Conservation (phyloP, 2,797 vertebrate genomes). For the Choloepus didactylus region DNA sequence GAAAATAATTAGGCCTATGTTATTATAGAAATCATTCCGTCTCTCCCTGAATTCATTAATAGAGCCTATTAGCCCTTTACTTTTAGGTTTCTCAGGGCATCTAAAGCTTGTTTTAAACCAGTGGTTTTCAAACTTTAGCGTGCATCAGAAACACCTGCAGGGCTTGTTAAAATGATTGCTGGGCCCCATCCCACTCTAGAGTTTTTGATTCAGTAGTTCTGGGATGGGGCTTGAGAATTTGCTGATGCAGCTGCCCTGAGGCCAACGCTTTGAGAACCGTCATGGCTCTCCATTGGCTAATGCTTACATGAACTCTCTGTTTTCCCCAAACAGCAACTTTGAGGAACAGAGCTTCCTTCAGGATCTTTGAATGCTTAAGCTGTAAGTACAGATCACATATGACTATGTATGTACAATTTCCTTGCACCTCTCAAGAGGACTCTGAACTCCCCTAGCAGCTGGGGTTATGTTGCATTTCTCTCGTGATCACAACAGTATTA, state of each 20-base stretch:
- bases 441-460: background rate
- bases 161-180: conserved; percentile 17
- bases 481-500: background rate
- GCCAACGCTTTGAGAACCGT: background rate
- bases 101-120: conserved; percentile 46
- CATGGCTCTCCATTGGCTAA: conserved; percentile 6
- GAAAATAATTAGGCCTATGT: background rate
- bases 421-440: background rate
- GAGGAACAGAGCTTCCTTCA: conserved; percentile 2
- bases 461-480: background rate
- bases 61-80: background rate
- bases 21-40: conserved; percentile 6
- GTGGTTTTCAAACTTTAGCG: background rate
- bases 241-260: background rate
- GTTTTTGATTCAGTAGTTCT: conserved; percentile 25
- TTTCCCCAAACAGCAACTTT: background rate
- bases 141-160: background rate
- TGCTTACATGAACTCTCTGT: background rate
- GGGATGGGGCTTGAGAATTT: background rate
- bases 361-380: background rate
- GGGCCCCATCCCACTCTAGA: background rate
- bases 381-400: conserved; percentile 11
- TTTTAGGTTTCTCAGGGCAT: background rate
- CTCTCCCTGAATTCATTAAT: conserved; percentile 4
- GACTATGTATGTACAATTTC: conserved; percentile 48